These are phyloP conservation scores for Ips nitidus DNA, from an alignment of 1,140 invertebrate species.

Conservation along the genomic window DNA sequence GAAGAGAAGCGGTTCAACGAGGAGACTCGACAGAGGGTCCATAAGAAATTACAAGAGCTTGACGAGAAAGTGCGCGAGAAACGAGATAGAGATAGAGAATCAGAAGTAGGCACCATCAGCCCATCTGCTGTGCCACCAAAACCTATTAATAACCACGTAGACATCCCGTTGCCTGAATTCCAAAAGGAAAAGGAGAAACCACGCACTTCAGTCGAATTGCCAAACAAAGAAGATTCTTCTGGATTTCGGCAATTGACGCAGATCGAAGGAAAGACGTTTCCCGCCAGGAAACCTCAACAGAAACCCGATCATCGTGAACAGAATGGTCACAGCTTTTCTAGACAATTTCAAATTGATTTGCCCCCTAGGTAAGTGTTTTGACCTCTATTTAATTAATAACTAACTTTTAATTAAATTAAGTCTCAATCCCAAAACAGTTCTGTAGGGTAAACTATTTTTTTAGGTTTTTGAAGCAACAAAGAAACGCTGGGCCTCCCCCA, in stretches of 20 bases:
- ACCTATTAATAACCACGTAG: slow-evolving; percentile 52
- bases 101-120: slow-evolving; percentile 47
- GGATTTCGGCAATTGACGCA: slow-evolving; percentile 52
- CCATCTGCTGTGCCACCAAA: slow-evolving; percentile 47
- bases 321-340: slow-evolving; percentile 60
- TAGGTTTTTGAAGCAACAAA: slow-evolving; percentile 72
- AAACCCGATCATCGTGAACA: slow-evolving; percentile 51
- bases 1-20: slow-evolving; percentile 76
- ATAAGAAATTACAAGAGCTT: slow-evolving; percentile 64
- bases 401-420: no score
- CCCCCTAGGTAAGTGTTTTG: slow-evolving; percentile 60
- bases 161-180: slow-evolving; percentile 59
- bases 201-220: slow-evolving; percentile 29
- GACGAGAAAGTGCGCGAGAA: slow-evolving; percentile 61
- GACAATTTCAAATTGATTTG: slow-evolving; percentile 76
- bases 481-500: slow-evolving; percentile 34
- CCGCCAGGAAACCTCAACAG: slow-evolving; percentile 47
- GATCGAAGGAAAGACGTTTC: slow-evolving; percentile 52
- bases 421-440: no score
- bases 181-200: slow-evolving; percentile 56
- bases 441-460: no score
- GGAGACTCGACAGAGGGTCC: slow-evolving; percentile 52
- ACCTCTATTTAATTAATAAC: no score
- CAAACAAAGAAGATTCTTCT: slow-evolving; percentile 25
- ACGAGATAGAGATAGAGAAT: slow-evolving; percentile 54